A percentile compares a stretch with the other conserved stretches of the same genome.
Evolutionary conservation across 1,140 invertebrate genomes (phyloP).

Genomic region (Sweltsa coloradensis): DNA sequence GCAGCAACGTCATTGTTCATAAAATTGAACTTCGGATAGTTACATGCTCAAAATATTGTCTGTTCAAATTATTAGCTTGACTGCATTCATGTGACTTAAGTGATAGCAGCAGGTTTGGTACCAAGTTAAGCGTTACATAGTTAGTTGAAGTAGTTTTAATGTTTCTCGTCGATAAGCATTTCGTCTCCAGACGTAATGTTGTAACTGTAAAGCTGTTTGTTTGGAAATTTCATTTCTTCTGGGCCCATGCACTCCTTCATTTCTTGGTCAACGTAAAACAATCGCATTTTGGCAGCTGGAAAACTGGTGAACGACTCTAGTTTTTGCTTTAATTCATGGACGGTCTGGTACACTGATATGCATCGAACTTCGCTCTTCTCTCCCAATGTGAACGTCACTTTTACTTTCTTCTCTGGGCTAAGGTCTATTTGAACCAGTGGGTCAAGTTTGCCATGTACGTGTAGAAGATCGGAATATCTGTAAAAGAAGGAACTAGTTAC

Average conservation of each 20-base stretch:
- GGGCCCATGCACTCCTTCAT: conserved; percentile 46
- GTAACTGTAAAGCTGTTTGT: conserved; percentile 81
- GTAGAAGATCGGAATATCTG: conserved; percentile 69
- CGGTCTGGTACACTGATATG: conserved; percentile 32
- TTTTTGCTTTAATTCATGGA: conserved; percentile 58
- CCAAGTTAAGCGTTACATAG: too few relatives aligned
- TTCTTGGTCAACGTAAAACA: conserved; percentile 47
- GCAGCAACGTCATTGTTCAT: too few relatives aligned
- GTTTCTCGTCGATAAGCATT: conserved; percentile 62
- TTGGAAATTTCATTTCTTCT: conserved; percentile 77
- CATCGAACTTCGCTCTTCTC: conserved; percentile 48
- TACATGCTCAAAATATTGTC: too few relatives aligned
- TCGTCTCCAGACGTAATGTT: conserved; percentile 83
- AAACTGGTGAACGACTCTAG: conserved; percentile 68
- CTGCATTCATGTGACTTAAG: too few relatives aligned
- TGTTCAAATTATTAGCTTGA: too few relatives aligned
- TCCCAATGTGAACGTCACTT: conserved; percentile 68
- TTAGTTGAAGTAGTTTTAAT: conserved; percentile 8
- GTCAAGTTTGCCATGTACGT: conserved; percentile 73
- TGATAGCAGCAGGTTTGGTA: too few relatives aligned
- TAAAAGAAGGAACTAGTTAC: conserved; percentile 26
- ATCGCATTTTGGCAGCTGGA: conserved; percentile 65
- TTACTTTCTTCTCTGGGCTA: conserved; percentile 71
- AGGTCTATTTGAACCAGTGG: conserved; percentile 76
- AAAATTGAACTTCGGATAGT: too few relatives aligned